Base-by-base conservation (phyloP, 2,888 invertebrate species). In the Ditylenchus weischeri region DNA sequence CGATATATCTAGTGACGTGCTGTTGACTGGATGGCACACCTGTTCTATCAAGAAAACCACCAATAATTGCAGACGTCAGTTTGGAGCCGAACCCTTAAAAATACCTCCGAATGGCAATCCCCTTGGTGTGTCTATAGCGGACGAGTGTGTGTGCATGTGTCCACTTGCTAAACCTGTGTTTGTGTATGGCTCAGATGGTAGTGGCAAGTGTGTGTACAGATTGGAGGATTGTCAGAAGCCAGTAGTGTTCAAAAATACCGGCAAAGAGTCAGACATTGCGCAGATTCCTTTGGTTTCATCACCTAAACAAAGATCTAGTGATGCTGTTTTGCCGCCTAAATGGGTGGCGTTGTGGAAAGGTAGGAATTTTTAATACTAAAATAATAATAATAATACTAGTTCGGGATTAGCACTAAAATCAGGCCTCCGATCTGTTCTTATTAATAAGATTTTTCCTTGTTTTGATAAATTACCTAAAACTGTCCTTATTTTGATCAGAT, bases 171-270 rank as follows among this genome's bases (percentile, higher is more conserved):
- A 23, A 29, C 54, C 54, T 54, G 29, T 29, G n/a, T 54, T 54
- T 54, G 11, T 54, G n/a, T 29, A 54, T 43, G 43, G 43, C 43
- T 43, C 43, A 43, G 43, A 43, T 15, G 43, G 43, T 13, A 43
- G 15, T 43, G 43, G 43, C 43, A 43, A 43, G 54, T 54, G 54
- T 18, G 54, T 54, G 54, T 4, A 54, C 21, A 54, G n/a, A 54
- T 54, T 54, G 21, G 59, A 59, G 11, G 13, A 19, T 11, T 59
- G 59, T 21, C 59, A 4, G n/a, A 59, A 59, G 11, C 59, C 35
- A 59, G 59, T 43, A 1, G 13, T 59, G 29, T 59, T 59, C 23
- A 59, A 54, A 43, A 43, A 29, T 54, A 21, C 54, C n/a, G 29
- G 54, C 11, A 54, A 23, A n/a, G 54, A 21, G 54, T 23, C 54